Evolutionary conservation across 2,113 vertebrate genomes (phyloP).

Genomic region (Ailurus styani): DNA sequence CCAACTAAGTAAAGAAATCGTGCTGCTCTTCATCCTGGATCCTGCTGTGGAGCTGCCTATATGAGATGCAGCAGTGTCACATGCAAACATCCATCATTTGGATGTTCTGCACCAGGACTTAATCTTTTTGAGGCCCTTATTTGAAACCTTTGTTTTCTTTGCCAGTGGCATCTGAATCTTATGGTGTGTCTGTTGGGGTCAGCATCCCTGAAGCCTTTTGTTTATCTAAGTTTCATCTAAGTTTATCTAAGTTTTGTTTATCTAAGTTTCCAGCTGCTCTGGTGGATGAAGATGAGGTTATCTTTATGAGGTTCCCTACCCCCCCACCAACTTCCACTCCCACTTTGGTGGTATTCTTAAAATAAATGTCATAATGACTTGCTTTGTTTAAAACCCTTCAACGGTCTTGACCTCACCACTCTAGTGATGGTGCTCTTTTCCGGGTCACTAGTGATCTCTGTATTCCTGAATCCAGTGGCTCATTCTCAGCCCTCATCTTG

Average conservation of each 20-base stretch:
- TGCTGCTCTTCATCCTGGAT: neutral
- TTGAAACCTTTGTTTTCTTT: constrained; percentile 5
- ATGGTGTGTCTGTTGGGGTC: neutral
- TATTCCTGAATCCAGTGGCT: neutral
- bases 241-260: neutral
- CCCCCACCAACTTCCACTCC: neutral
- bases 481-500: neutral
- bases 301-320: neutral
- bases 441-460: neutral
- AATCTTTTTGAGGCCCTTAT: neutral
- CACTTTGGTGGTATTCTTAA: neutral
- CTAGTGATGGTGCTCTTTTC: neutral
- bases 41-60: neutral
- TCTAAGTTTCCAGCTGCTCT: neutral
- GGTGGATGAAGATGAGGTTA: neutral
- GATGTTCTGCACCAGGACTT: neutral
- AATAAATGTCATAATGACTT: neutral
- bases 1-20: neutral
- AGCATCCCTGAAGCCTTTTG: neutral
- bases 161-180: neutral
- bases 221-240: neutral
- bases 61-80: neutral
- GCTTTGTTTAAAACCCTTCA: constrained; percentile 23
- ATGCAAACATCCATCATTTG: neutral
- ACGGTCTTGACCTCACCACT: neutral